A percentile compares a stretch with the other conserved stretches of the same genome.
These are phyloP conservation scores for Setipinna tenuifilis DNA, from an alignment of 2,797 vertebrate species.

Conservation along the genomic window DNA sequence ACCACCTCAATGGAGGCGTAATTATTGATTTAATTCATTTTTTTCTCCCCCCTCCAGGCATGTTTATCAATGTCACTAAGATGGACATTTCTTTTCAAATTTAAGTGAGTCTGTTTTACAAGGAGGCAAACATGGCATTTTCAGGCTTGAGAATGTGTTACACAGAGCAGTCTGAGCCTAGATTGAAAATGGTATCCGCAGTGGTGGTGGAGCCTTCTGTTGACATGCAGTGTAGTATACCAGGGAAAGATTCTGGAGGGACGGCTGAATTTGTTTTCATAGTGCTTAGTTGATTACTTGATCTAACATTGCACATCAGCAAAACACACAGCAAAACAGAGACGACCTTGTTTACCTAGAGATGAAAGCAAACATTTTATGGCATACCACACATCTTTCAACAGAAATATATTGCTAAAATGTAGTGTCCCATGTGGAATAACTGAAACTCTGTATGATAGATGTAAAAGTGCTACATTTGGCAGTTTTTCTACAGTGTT, in stretches of 20 bases:
- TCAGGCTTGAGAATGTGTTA: not conserved
- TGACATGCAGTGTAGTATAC: not conserved
- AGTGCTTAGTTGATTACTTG: not conserved
- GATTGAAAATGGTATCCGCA: not conserved
- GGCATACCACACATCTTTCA: not conserved
- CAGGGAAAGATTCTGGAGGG: not conserved
- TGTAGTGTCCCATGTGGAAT: not conserved
- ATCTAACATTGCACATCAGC: not conserved
- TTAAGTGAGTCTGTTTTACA: not conserved
- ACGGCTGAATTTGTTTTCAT: not conserved
- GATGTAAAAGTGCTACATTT: not conserved
- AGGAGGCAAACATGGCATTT: not conserved
- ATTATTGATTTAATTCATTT: slow-evolving; percentile 25
- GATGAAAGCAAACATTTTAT: not conserved
- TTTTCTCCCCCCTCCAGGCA: not conserved
- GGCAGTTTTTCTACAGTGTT: not conserved
- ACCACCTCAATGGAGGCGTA: slow-evolving; percentile 2
- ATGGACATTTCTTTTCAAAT: not conserved
- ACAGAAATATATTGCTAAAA: not conserved
- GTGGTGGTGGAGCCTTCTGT: not conserved
- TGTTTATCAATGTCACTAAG: slow-evolving; percentile 4
- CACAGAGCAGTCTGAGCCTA: not conserved
- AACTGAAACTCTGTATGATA: not conserved
- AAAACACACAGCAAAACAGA: not conserved
- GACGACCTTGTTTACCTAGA: not conserved